phyloP scores from a whole-genome alignment of 1,140 invertebrate genomes.

The Acromyrmex charruanus region DNA sequence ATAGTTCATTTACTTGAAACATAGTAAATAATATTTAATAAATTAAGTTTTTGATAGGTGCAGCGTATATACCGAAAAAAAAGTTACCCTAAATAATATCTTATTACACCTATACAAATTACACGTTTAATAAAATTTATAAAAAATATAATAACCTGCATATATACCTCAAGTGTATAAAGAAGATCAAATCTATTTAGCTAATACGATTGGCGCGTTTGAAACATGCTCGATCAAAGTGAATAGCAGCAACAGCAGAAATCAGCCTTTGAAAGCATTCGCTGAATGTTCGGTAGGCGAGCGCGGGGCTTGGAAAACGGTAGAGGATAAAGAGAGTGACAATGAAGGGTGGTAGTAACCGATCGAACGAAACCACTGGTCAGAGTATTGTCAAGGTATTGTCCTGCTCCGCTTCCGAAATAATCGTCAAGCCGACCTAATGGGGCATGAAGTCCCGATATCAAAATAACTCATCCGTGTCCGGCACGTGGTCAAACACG shows the following conservation, averaged over 20 bases:
- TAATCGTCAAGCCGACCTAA: conserved; percentile 83
- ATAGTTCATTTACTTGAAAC: too few relatives aligned
- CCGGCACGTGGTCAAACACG: conserved; percentile 72
- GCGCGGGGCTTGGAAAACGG: conserved; percentile 11
- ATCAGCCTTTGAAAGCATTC: conserved; percentile 60
- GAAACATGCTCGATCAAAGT: conserved; percentile 48
- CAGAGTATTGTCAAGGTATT: conserved; percentile 84
- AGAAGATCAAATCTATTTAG: conserved; percentile 18
- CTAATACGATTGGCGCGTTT: conserved; percentile 40
- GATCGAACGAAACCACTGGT: conserved; percentile 68
- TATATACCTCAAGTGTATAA: neutral
- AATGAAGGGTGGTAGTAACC: conserved; percentile 46
- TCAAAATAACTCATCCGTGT: conserved; percentile 82
- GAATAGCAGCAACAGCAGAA: conserved; percentile 32
- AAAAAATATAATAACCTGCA: neutral
- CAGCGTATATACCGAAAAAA: too few relatives aligned
- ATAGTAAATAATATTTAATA: too few relatives aligned
- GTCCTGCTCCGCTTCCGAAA: conserved; percentile 80
- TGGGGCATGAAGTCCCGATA: conserved; percentile 85
- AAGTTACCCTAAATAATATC: neutral
- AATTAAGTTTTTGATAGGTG: too few relatives aligned
- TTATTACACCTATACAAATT: neutral
- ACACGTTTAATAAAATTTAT: conserved; percentile 13
- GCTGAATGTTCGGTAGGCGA: conserved; percentile 20
- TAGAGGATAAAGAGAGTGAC: conserved; percentile 56